A percentile compares a stretch with the other conserved stretches of the same genome.
Conservation (phyloP, 2,797 vertebrate genomes). For the Hapalemur alaotrensis region DNA sequence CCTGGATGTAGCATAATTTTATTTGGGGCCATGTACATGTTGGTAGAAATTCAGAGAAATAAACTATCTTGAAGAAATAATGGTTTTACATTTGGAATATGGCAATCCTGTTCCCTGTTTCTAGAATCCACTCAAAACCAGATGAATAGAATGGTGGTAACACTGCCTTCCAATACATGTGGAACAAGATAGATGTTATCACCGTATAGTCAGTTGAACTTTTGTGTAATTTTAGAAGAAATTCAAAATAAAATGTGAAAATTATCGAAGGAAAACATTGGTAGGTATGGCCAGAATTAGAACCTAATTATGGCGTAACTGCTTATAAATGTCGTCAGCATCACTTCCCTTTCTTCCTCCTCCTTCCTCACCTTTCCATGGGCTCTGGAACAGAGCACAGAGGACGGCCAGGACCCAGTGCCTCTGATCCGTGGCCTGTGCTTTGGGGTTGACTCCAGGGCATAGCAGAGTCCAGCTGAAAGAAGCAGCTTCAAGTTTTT, state of each 20-base stretch:
- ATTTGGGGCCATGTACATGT: background rate
- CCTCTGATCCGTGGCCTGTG: background rate
- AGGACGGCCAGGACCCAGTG: background rate
- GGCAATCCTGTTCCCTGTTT: background rate
- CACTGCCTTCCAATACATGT: background rate
- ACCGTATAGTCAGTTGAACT: background rate
- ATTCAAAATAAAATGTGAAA: conserved; percentile 1
- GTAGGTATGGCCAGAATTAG: background rate
- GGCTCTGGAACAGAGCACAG: background rate
- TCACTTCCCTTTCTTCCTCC: no score
- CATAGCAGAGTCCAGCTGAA: background rate
- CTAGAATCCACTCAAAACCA: background rate
- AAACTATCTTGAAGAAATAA: background rate
- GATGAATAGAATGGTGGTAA: background rate
- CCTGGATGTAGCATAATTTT: background rate
- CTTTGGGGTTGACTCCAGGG: background rate
- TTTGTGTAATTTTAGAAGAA: background rate
- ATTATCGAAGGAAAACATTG: background rate
- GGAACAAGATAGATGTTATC: background rate
- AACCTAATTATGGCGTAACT: background rate
- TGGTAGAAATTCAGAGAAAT: background rate
- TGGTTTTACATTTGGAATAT: background rate
- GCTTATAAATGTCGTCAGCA: background rate
- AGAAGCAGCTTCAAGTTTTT: background rate
- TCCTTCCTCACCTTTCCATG: fast-evolving